Evolutionary conservation across 1,140 invertebrate genomes (phyloP), one percentile per base, ranked within the genome.

Genomic region (Pteromalus puparum): DNA sequence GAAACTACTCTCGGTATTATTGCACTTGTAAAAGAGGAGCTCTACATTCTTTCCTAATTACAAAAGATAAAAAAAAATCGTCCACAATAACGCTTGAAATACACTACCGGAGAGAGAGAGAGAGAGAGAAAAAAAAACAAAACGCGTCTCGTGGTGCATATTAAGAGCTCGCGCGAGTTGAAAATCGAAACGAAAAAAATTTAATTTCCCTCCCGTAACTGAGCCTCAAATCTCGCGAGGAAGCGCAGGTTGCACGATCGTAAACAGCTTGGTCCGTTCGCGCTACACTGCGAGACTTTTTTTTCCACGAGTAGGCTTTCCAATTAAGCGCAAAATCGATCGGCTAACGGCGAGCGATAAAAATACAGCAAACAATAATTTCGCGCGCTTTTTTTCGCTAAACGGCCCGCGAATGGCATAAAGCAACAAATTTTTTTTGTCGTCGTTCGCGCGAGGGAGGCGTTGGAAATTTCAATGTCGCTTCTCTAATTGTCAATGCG

Each of bases 301-400:
- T 65, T 77, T 67, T 83, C 77, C 72, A 26, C 34, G 28, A 83
- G 67, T 87, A 87, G 88, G 86, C 88, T 90, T 91, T 88, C 89
- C 90, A 91, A 92, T 92, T 92, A 91, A 21, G 88, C 89, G 53
- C 87, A 86, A 89, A 92, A 91, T 92, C 91, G 90, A 92, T 91
- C 88, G 90, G 88, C 82, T 88, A 89, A 91, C 90, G 89, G 88
- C 53, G 87, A 87, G 87, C 85, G 87, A 90, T 88, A 83, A 89
- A 87, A 89, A 87, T 86, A 85, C 70, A 82, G 42, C 48, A 84
- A 80, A 78, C 82, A 83, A 83, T 78, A 70, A 77, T 77, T 77
- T 77, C 6, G 18, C 81, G 38, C 61, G 21, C 38, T 38, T 15
- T 9, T 18, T 38, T 75, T 82, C 65, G 15, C 30, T 42, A 75